phyloP scores from a whole-genome alignment of 2,113 vertebrate genomes.

The Mastomys coucha region DNA sequence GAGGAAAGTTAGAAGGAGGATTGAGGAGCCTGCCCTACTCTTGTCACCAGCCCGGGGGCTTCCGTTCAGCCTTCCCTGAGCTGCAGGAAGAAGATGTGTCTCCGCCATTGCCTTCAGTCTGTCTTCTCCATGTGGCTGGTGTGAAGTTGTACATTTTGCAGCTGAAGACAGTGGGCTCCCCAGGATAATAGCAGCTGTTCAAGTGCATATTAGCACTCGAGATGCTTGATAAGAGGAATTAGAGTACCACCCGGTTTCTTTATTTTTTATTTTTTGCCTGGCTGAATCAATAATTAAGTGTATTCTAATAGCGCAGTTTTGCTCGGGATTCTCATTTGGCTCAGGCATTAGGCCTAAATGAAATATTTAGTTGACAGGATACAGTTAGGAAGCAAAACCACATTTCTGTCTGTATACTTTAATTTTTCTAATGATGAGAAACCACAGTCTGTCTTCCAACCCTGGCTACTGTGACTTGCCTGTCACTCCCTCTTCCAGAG shows the following conservation, averaged over 20 bases:
- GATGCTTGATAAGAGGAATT: conserved; percentile 79
- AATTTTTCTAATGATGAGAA: conserved; percentile 91
- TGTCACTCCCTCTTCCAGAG: conserved; percentile 82
- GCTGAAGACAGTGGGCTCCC: conserved; percentile 73
- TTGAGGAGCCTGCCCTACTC: neutral
- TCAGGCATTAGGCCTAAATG: conserved; percentile 88
- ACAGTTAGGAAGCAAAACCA: conserved; percentile 88
- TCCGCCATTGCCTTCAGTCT: neutral
- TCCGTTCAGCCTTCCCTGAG: neutral
- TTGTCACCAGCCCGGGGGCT: neutral
- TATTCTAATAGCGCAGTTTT: conserved; percentile 90
- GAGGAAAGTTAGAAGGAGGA: neutral
- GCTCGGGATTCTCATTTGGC: conserved; percentile 90
- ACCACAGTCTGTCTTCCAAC: conserved; percentile 79
- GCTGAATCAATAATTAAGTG: conserved; percentile 90
- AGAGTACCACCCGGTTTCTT: conserved; percentile 76
- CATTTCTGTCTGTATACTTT: conserved; percentile 88
- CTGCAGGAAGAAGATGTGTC: neutral
- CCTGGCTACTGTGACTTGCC: conserved; percentile 70
- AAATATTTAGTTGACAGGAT: conserved; percentile 92
- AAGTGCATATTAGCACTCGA: conserved; percentile 74
- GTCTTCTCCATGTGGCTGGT: conserved; percentile 57
- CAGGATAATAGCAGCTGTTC: conserved; percentile 80
- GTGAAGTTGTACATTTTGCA: conserved; percentile 59
- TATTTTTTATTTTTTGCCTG: conserved; percentile 79